Conservation (phyloP, 2,888 invertebrate species). For the Drosophila neutralis region DNA sequence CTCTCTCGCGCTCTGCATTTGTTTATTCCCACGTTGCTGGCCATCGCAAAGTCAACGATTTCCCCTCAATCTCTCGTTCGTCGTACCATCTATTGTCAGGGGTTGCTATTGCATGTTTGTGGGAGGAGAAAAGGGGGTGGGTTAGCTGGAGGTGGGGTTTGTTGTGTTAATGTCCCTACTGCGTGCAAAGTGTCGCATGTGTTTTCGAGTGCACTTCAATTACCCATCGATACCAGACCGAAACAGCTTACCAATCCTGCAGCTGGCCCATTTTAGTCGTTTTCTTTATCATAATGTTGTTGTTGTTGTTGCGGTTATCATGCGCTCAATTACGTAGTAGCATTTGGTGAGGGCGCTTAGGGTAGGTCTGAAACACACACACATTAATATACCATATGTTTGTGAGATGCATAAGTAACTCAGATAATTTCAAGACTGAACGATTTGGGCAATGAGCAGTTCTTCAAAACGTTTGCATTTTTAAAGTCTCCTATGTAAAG, state of each 20-base stretch:
- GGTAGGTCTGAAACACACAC: conserved; percentile 44
- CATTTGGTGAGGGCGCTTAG: conserved; percentile 31
- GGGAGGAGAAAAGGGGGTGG: background rate
- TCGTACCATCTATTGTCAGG: conserved; percentile 6
- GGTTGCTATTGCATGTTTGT: conserved; percentile 7
- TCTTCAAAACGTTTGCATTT: background rate
- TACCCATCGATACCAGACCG: conserved; percentile 45
- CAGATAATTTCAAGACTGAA: background rate
- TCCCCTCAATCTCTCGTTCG: background rate
- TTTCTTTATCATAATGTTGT: conserved; percentile 27
- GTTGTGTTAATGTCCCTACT: conserved; percentile 35
- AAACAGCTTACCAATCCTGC: conserved; percentile 26
- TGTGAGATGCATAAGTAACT: background rate
- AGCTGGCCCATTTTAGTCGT: conserved; percentile 44
- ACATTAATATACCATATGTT: background rate
- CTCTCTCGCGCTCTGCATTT: conserved; percentile 1
- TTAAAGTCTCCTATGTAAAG: background rate
- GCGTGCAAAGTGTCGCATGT: conserved; percentile 73
- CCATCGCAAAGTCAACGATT: background rate
- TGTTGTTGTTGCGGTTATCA: conserved; percentile 52
- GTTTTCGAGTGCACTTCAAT: conserved; percentile 81
- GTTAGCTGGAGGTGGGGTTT: conserved; percentile 15
- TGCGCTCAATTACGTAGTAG: conserved; percentile 64
- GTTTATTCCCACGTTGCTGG: conserved; percentile 23
- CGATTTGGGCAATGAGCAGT: background rate